A percentile compares a stretch with the other conserved stretches of the same genome.
Evolutionary conservation across 2,888 invertebrate genomes (phyloP).

Genomic region (Blera fallax): DNA sequence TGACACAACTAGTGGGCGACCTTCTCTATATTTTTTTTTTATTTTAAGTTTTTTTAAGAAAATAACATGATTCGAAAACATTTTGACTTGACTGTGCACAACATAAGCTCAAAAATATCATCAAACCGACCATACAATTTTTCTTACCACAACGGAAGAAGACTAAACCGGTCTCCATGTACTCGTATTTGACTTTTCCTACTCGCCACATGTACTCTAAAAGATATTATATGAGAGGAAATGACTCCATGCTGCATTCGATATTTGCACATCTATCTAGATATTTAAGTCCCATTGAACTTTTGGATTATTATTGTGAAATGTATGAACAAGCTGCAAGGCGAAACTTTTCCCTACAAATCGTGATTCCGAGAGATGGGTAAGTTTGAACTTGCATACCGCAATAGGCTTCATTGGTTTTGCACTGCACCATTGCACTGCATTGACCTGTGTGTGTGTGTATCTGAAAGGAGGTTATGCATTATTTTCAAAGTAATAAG

Average conservation of each 20-base stretch:
- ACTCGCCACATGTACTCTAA: background rate
- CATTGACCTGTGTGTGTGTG: slow-evolving; percentile 49
- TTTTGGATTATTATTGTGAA: slow-evolving; percentile 61
- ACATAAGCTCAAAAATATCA: background rate
- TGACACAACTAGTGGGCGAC: too few species aligned
- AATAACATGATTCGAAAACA: background rate
- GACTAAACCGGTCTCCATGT: background rate
- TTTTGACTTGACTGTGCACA: background rate
- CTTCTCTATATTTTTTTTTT: too few species aligned
- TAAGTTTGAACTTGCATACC: slow-evolving; percentile 51
- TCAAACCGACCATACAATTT: background rate
- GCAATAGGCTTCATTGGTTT: slow-evolving; percentile 67
- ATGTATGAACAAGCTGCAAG: slow-evolving; percentile 9
- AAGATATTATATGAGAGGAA: background rate
- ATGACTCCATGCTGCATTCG: slow-evolving; percentile 45
- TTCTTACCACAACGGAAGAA: background rate
- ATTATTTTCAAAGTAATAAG: slow-evolving; percentile 59
- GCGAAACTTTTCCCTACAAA: slow-evolving; percentile 33
- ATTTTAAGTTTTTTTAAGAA: too few species aligned
- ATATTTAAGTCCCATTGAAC: slow-evolving; percentile 50
- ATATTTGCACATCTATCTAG: slow-evolving; percentile 44
- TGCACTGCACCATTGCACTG: slow-evolving; percentile 57
- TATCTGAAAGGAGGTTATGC: slow-evolving; percentile 38
- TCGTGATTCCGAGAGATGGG: slow-evolving; percentile 14
- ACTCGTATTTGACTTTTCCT: background rate